These are phyloP conservation scores for Poeciliopsis occidentalis DNA, from an alignment of 2,113 vertebrate species.

Conservation along the genomic window DNA sequence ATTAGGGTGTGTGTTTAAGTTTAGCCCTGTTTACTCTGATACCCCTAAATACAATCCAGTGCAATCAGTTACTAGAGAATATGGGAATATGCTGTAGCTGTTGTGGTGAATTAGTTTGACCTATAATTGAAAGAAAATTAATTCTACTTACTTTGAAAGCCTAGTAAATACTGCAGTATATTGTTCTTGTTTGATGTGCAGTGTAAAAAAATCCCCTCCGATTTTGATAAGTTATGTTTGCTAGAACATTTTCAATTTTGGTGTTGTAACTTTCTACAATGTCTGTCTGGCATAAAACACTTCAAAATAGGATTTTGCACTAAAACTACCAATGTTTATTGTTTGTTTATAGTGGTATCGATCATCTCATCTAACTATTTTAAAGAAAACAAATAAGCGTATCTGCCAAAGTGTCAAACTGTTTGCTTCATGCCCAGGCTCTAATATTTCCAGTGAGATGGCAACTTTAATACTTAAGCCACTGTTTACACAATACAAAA, in stretches of 20 bases:
- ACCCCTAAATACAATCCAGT: neutral
- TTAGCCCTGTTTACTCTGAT: neutral
- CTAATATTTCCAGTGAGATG: conserved; percentile 41
- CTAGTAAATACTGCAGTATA: conserved; percentile 5
- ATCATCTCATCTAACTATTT: neutral
- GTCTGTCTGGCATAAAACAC: neutral
- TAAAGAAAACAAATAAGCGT: conserved; percentile 5
- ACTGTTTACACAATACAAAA: conserved; percentile 67
- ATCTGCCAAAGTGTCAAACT: conserved; percentile 42
- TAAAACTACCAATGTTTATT: neutral
- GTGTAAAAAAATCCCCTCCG: neutral
- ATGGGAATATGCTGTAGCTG: neutral
- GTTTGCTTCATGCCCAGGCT: conserved; percentile 32
- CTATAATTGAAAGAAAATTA: neutral
- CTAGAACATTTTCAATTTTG: neutral
- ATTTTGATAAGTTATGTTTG: neutral
- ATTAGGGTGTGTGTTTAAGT: neutral
- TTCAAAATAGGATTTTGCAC: too few relatives aligned
- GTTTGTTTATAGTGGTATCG: neutral
- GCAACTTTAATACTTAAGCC: conserved; percentile 58
- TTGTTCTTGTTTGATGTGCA: neutral
- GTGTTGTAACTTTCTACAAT: neutral
- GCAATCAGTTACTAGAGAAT: too few relatives aligned
- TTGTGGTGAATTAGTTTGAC: neutral
- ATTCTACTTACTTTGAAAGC: neutral